Evolutionary conservation across 2,888 invertebrate species (phyloP).

Genomic region (Pyrocoelia pectoralis): DNA sequence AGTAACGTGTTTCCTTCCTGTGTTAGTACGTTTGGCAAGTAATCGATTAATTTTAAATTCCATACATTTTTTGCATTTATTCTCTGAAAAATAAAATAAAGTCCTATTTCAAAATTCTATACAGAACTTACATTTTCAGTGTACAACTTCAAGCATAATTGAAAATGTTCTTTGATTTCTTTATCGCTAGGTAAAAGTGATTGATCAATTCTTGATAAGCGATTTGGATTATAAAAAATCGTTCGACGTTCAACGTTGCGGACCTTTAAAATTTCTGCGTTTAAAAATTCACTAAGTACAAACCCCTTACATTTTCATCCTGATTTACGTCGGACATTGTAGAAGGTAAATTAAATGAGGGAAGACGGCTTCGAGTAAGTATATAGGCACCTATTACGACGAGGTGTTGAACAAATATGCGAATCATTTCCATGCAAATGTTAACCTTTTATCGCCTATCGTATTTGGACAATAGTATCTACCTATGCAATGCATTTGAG

Average conservation of each 20-base stretch:
- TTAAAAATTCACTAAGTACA: too few species aligned
- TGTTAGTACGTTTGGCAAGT: slow-evolving; percentile 77
- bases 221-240: neutral
- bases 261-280: too few species aligned
- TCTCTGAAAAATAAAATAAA: slow-evolving; percentile 65
- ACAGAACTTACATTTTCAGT: slow-evolving; percentile 74
- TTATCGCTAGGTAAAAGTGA: slow-evolving; percentile 52
- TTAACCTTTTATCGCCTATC: too few species aligned
- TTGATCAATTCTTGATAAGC: neutral
- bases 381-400: too few species aligned
- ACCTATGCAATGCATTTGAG: too few species aligned
- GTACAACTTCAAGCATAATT: slow-evolving; percentile 78
- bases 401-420: too few species aligned
- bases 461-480: too few species aligned
- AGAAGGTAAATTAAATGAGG: too few species aligned
- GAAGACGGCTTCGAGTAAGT: too few species aligned
- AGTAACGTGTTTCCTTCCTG: slow-evolving; percentile 71
- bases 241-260: neutral
- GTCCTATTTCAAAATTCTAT: slow-evolving; percentile 1
- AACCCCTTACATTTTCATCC: too few species aligned
- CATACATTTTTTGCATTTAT: slow-evolving; percentile 90
- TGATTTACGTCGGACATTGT: too few species aligned
- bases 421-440: too few species aligned
- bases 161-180: slow-evolving; percentile 73
- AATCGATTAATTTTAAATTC: slow-evolving; percentile 85